Evolutionary conservation across 2,888 invertebrate genomes (phyloP).

Genomic region (Onthophagus sagittarius): DNA sequence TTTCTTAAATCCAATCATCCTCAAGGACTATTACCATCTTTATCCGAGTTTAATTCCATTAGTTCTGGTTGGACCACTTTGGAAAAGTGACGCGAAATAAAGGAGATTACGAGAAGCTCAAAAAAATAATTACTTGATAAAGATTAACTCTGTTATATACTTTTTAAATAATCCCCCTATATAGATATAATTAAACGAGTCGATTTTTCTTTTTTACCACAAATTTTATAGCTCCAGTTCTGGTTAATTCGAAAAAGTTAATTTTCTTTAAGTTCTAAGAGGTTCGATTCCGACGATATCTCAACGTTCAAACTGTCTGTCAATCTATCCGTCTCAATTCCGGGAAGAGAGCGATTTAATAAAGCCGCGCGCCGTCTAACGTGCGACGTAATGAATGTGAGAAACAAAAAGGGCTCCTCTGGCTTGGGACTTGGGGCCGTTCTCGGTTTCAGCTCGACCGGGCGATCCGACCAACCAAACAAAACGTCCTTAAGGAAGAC

Average conservation of each 20-base stretch:
- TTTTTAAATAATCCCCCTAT: background rate
- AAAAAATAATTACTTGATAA: background rate
- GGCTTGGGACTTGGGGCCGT: background rate
- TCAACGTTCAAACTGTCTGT: background rate
- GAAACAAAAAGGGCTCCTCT: constrained; percentile 3
- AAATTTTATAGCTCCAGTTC: too few relatives aligned
- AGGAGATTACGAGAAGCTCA: background rate
- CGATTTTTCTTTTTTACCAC: too few relatives aligned
- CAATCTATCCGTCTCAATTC: background rate
- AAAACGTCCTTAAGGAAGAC: background rate
- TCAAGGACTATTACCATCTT: background rate
- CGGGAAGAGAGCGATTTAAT: background rate
- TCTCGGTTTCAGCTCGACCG: background rate
- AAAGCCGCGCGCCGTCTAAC: background rate
- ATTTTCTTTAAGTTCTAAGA: background rate
- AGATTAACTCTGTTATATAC: background rate
- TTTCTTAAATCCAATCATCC: background rate
- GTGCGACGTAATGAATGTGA: constrained; percentile 3
- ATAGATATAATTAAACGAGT: too few relatives aligned
- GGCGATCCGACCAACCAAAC: background rate
- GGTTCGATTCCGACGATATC: background rate
- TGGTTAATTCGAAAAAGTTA: background rate
- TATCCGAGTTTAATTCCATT: background rate
- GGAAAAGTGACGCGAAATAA: background rate
- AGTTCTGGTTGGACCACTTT: background rate